Percentiles rank a stretch among this genome's conserved stretches.
These are phyloP conservation scores for Drosophila virilis DNA, from an alignment of 1,140 invertebrate genomes.

Conservation along the genomic window DNA sequence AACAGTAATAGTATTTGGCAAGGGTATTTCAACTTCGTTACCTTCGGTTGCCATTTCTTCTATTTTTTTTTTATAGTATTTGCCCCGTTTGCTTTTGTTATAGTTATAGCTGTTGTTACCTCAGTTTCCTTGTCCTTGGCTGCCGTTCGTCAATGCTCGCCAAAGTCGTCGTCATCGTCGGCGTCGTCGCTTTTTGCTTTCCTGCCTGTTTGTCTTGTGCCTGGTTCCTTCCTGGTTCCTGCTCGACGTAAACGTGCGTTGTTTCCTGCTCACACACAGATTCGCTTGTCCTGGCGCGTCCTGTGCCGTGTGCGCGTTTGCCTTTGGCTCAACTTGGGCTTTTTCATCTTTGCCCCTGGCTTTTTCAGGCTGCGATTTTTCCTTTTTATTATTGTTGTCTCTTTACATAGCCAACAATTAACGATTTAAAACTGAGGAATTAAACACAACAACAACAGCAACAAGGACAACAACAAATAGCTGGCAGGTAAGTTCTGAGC, in stretches of 20 bases:
- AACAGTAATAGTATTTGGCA: no score
- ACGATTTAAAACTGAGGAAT: constrained; percentile 5
- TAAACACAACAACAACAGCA: constrained; percentile 7
- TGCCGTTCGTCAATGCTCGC: constrained; percentile 40
- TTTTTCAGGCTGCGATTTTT: background rate
- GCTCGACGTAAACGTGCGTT: constrained; percentile 74
- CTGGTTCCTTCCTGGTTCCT: constrained; percentile 78
- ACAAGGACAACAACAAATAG: background rate
- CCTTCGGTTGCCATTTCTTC: background rate
- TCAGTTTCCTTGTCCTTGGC: constrained; percentile 69
- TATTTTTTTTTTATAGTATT: background rate
- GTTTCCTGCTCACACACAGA: constrained; percentile 52
- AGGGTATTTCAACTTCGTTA: background rate
- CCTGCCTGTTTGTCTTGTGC: constrained; percentile 69
- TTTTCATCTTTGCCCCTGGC: constrained; percentile 14
- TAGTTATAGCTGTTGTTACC: constrained; percentile 72
- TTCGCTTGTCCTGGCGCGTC: constrained; percentile 39
- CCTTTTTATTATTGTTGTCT: constrained; percentile 4
- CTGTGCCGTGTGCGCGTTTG: constrained; percentile 49
- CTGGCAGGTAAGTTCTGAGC: constrained; percentile 18
- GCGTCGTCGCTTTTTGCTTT: constrained; percentile 54
- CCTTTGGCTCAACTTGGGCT: constrained; percentile 32
- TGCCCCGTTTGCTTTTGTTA: constrained; percentile 54
- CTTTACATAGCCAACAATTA: constrained; percentile 28
- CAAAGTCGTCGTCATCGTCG: constrained; percentile 11